Base-by-base conservation (phyloP, 2,888 invertebrate genomes). In the Lycaena phlaeas region DNA sequence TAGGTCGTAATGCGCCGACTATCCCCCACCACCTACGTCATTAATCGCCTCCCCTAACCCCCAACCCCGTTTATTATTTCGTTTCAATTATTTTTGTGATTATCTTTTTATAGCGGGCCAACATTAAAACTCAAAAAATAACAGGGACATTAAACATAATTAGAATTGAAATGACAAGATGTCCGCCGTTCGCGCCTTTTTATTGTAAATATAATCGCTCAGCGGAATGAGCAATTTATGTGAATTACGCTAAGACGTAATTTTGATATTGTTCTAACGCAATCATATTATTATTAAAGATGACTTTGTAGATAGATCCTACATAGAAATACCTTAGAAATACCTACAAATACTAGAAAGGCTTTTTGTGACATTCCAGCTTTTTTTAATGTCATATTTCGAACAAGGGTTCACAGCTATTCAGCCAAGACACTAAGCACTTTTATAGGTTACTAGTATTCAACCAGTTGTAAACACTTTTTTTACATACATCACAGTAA, bases 61-160 rank as follows among this genome's bases (percentile, higher is more conserved):
- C 59, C 61, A 58, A 54, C 64, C 59, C 66, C 74, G 72, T 79
- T 78, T 78, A 82, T 81, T 81, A 82, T 84, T 84, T 82, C 82
- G 81, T 81, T 84, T 84, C 81, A 82, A 82, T 82, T 84, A 84
- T 84, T 81, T 84, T 82, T 71, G 78, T 82, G 81, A 82, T 82
- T 82, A 82, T 82, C 81, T 82, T 84, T 82, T 84, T 84, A 84
- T 77, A 76, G 79, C 76, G 64, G 65, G 68, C 62, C 64, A 64
- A 70, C 79, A 81, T 82, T 81, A 79, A 81, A 81, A 78, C 74
- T 77, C 73, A 81, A 82, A 64, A 81, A 82, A 81, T 75, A 78
- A 76, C 75, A 71, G 68, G 64, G 70, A 69, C 76, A 76, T 84
- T 81, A 81, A 77, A 74, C 52, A 71, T 81, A 79, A 82, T 81